These are phyloP conservation scores for Callionymus lyra DNA, from an alignment of 2,113 vertebrate genomes.

Conservation along the genomic window DNA sequence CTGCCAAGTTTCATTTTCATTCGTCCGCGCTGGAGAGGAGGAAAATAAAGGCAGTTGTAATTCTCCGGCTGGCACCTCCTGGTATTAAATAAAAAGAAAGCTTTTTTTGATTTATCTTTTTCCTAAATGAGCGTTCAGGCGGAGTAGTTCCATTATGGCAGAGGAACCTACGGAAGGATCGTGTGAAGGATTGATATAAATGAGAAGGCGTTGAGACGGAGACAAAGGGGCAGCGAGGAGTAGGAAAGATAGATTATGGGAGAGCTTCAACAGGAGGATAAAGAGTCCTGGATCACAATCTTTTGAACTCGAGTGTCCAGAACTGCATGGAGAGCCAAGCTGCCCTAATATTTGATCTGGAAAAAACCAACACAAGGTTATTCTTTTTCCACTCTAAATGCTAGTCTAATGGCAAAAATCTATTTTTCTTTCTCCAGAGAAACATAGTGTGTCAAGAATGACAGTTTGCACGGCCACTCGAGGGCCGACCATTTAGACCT, in stretches of 20 bases:
- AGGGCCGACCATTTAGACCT: no score
- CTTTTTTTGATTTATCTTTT: conserved; percentile 23
- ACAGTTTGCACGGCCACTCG: no score
- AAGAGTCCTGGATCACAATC: no score
- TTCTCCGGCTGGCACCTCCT: conserved; percentile 28
- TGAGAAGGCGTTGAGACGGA: conserved; percentile 11
- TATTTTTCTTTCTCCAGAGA: no score
- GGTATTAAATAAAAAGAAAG: conserved; percentile 23
- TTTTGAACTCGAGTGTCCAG: no score
- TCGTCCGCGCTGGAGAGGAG: conserved; percentile 22
- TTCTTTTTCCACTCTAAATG: no score
- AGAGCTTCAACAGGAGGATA: conserved; percentile 1
- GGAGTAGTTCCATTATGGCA: conserved; percentile 19
- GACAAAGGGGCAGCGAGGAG: conserved; percentile 15
- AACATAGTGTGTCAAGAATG: no score
- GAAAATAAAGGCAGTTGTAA: conserved; percentile 30
- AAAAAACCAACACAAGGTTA: no score
- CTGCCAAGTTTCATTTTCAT: conserved; percentile 27
- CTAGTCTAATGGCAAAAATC: no score
- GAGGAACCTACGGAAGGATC: conserved; percentile 25
- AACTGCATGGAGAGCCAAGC: no score
- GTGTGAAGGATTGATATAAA: conserved; percentile 27
- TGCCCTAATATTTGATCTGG: no score
- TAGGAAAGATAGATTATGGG: conserved; percentile 14
- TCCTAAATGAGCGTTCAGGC: conserved; percentile 31